These are phyloP conservation scores for Trissoscelio sp. DNA, from an alignment of 2,888 invertebrate species.

Conservation along the genomic window DNA sequence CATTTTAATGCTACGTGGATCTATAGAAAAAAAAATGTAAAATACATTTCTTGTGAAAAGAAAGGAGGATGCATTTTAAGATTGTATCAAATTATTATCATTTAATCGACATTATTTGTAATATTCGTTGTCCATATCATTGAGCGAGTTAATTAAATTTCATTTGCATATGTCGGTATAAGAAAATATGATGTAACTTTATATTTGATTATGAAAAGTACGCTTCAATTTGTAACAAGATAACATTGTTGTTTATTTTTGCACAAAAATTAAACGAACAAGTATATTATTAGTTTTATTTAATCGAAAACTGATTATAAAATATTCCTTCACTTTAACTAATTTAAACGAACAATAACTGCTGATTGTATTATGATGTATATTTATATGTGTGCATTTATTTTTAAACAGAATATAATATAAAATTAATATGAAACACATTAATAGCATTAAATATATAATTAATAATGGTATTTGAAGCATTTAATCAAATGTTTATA, in stretches of 20 bases:
- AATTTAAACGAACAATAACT: neutral
- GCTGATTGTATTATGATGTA: neutral
- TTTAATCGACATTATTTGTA: no score
- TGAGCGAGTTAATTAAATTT: neutral
- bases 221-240: constrained; percentile 1
- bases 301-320: neutral
- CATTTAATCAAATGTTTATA: constrained; percentile 2
- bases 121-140: neutral
- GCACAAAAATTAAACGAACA: neutral
- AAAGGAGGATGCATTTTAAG: no score
- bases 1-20: constrained; percentile 17
- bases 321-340: neutral
- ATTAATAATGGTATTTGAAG: neutral
- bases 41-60: neutral
- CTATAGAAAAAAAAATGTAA: constrained; percentile 1
- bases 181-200: constrained; percentile 12
- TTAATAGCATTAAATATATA: neutral
- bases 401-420: constrained; percentile 14
- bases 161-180: neutral
- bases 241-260: neutral
- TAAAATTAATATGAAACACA: constrained; percentile 11
- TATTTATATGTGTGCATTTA: neutral
- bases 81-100: no score
- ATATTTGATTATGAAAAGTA: constrained; percentile 23
- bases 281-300: neutral